Percentiles rank a stretch among this genome's conserved stretches.
Conservation (phyloP, 2,888 invertebrate genomes). For the Cetonia aurata region DNA sequence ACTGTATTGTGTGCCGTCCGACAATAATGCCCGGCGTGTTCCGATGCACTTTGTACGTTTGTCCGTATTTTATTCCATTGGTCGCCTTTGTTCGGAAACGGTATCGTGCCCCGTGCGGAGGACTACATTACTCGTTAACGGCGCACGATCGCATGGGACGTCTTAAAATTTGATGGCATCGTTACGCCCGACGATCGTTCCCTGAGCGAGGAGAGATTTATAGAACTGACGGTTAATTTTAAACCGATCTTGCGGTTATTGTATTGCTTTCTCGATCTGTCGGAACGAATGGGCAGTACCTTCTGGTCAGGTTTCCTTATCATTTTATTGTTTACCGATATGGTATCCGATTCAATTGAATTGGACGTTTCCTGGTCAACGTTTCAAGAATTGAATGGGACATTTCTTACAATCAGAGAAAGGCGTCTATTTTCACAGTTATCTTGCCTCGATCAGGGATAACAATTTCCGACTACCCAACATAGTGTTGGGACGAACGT, state of each 20-base stretch:
- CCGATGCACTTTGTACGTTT: conserved; percentile 2
- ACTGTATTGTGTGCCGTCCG: not conserved
- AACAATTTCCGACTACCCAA: too few species aligned
- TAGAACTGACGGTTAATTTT: conserved; percentile 20
- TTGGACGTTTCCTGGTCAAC: too few species aligned
- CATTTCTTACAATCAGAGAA: too few species aligned
- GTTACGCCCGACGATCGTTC: conserved; percentile 19
- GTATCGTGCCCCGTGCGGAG: not conserved
- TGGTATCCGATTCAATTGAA: too few species aligned
- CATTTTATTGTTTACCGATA: too few species aligned
- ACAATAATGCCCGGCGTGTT: not conserved
- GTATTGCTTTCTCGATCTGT: not conserved
- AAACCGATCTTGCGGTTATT: conserved; percentile 5
- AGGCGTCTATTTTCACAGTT: too few species aligned
- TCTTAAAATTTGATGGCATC: conserved; percentile 34
- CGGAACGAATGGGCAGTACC: too few species aligned
- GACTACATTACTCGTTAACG: conserved; percentile 36
- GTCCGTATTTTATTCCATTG: conserved; percentile 14
- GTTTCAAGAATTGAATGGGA: too few species aligned
- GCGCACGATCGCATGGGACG: conserved; percentile 28
- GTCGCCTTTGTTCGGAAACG: not conserved
- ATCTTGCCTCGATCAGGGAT: too few species aligned
- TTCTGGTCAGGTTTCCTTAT: too few species aligned
- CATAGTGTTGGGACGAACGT: too few species aligned
- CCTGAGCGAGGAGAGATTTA: not conserved